A percentile compares a stretch with the other conserved stretches of the same genome.
phyloP scores from a whole-genome alignment of 2,888 invertebrate genomes.

The Scaptomyza parva region DNA sequence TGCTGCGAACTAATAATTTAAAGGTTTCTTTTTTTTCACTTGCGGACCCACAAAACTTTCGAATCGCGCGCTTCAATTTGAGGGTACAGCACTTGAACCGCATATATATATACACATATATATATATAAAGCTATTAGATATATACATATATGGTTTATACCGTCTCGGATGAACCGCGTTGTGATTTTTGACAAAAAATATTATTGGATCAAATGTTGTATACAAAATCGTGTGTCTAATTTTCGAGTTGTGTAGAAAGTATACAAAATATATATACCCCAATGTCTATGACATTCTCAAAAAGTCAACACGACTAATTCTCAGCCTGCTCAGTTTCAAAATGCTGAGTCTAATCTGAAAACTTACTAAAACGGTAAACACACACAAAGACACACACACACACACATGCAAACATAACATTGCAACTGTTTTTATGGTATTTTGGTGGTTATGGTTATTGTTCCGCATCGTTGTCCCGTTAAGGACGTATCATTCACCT shows the following conservation, averaged over 20 bases:
- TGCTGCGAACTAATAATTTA: conserved; percentile 57
- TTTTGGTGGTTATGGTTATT: conserved; percentile 40
- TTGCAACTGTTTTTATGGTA: conserved; percentile 23
- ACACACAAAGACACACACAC: not conserved
- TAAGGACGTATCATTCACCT: conserved; percentile 39
- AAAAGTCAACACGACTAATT: conserved; percentile 15
- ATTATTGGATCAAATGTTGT: conserved; percentile 41
- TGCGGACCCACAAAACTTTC: conserved; percentile 41
- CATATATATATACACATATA: conserved; percentile 10
- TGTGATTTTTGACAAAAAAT: conserved; percentile 54
- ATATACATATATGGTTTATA: conserved; percentile 14
- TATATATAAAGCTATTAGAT: no score
- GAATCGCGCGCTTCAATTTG: conserved; percentile 51
- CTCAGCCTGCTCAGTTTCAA: conserved; percentile 38
- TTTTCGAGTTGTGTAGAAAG: conserved; percentile 58
- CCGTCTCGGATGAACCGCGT: conserved; percentile 45
- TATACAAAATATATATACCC: conserved; percentile 58
- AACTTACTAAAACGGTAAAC: not conserved
- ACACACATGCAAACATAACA: not conserved
- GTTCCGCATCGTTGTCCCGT: conserved; percentile 19
- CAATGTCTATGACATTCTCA: conserved; percentile 26
- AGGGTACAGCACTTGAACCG: conserved; percentile 25
- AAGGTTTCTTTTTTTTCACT: conserved; percentile 46
- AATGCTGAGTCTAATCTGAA: conserved; percentile 2
- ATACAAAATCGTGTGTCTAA: conserved; percentile 60